Evolutionary conservation across 2,888 invertebrate genomes (phyloP).

Genomic region (Mimas tiliae): DNA sequence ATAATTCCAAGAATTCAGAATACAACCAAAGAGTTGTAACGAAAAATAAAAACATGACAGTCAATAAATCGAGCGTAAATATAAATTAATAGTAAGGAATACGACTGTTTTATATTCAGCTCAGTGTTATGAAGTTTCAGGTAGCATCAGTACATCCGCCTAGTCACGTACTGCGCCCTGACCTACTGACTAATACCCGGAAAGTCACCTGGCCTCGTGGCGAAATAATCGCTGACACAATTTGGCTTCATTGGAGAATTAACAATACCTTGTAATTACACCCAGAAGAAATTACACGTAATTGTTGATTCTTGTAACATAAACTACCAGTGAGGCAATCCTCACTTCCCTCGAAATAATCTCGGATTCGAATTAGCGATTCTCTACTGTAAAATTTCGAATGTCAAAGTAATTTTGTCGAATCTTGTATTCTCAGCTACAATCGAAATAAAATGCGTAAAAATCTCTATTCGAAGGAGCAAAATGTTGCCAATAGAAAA

Average conservation of each 20-base stretch:
- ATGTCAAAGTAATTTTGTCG: too few species aligned
- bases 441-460: too few species aligned
- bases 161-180: conserved; percentile 17
- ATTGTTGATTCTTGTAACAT: not conserved
- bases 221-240: not conserved
- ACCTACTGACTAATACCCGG: conserved; percentile 23
- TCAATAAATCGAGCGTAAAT: not conserved
- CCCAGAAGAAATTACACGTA: not conserved
- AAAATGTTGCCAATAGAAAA: too few species aligned
- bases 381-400: too few species aligned
- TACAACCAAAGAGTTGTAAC: not conserved
- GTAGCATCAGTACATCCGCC: not conserved
- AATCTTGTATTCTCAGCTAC: too few species aligned
- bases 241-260: not conserved
- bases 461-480: too few species aligned
- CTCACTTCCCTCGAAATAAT: not conserved
- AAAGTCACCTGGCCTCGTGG: conserved; percentile 9
- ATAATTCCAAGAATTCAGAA: not conserved
- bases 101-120: not conserved
- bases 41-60: not conserved
- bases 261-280: not conserved
- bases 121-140: conserved; percentile 19
- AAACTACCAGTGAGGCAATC: not conserved
- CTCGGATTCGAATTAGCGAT: too few species aligned
- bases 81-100: not conserved